phyloP scores from a whole-genome alignment of 2,888 invertebrate species.

The Phlogophora meticulosa region DNA sequence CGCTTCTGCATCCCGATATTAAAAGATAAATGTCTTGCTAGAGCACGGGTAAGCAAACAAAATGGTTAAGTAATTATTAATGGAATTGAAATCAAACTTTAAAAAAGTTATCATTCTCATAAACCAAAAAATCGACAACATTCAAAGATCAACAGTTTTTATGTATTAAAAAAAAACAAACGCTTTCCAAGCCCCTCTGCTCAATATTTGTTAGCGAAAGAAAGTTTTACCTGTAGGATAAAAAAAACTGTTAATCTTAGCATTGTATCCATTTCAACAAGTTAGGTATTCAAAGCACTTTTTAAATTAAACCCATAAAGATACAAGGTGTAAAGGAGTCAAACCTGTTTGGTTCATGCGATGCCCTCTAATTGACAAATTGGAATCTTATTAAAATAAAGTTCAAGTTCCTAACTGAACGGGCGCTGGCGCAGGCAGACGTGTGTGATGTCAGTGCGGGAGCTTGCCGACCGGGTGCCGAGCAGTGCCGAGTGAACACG shows the following conservation, averaged over 20 bases:
- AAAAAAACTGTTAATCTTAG: conserved; percentile 24
- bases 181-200: neutral
- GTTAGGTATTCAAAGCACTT: conserved; percentile 75
- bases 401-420: conserved; percentile 89
- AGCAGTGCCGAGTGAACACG: conserved; percentile 84
- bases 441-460: conserved; percentile 80
- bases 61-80: neutral
- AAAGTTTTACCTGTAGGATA: conserved; percentile 5
- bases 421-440: conserved; percentile 79
- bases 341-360: conserved; percentile 88
- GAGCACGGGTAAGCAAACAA: neutral
- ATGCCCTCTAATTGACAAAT: conserved; percentile 93
- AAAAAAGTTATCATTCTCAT: neutral
- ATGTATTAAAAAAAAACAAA: neutral
- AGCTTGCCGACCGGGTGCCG: conserved; percentile 86
- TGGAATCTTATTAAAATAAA: conserved; percentile 93
- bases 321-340: conserved; percentile 87
- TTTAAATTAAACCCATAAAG: conserved; percentile 81
- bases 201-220: conserved; percentile 11
- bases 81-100: neutral
- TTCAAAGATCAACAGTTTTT: neutral
- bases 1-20: neutral
- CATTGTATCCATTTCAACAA: conserved; percentile 65
- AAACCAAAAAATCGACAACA: neutral
- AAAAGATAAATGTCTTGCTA: neutral